Evolutionary conservation across 2,797 vertebrate species (phyloP).

Genomic region (Silurus lanzhouensis): DNA sequence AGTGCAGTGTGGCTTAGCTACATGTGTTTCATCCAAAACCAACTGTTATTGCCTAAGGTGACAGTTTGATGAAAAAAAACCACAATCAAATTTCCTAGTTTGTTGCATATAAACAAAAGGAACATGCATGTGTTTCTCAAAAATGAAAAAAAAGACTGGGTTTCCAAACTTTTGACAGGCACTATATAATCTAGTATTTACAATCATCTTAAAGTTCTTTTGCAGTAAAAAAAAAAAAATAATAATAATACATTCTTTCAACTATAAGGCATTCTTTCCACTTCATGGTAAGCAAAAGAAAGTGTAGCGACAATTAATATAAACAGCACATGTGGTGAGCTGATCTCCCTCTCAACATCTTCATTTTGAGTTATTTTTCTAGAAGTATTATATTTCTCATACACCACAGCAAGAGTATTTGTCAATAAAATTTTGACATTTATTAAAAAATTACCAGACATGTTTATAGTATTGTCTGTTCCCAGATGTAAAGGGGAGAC

Average conservation of each 20-base stretch:
- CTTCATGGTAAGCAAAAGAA: neutral
- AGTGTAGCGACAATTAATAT: slow-evolving; percentile 24
- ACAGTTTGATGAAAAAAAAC: too few species aligned
- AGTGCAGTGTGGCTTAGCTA: too few species aligned
- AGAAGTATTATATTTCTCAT: neutral
- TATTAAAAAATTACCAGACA: too few species aligned
- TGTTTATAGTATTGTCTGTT: neutral
- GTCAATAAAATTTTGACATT: neutral
- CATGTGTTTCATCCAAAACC: too few species aligned
- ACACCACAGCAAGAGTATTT: neutral
- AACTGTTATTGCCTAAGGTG: too few species aligned
- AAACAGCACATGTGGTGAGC: neutral
- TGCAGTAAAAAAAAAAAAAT: neutral
- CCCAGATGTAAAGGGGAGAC: too few species aligned
- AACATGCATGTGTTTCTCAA: too few species aligned
- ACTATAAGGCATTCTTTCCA: slow-evolving; percentile 1
- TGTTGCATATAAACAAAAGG: too few species aligned
- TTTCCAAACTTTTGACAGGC: too few species aligned
- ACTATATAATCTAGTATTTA: neutral
- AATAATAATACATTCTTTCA: neutral
- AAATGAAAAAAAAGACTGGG: too few species aligned
- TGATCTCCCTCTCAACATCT: neutral
- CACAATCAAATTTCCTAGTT: too few species aligned
- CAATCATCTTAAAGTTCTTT: neutral
- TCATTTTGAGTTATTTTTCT: neutral